Conservation (phyloP, 2,888 invertebrate species). For the Coelinius sp. region DNA sequence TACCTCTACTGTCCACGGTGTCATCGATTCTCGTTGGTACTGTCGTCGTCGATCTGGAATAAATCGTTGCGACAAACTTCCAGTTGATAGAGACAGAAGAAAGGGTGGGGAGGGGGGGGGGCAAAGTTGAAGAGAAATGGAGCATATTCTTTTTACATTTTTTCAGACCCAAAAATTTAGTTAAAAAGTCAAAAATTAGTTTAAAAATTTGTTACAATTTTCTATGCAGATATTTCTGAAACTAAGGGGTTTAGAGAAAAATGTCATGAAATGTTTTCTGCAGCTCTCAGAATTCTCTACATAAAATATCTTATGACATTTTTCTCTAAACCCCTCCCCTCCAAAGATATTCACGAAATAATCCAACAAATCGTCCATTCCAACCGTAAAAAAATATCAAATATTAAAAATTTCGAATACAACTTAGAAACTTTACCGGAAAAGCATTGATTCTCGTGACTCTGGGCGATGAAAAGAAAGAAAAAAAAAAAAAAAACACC, state of each 20-base stretch:
- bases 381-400: background rate
- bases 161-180: background rate
- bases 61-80: slow-evolving; percentile 5
- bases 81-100: background rate
- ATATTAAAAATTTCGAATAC: background rate
- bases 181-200: background rate
- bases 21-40: slow-evolving; percentile 14
- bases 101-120: background rate
- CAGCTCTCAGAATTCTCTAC: too few species aligned
- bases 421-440: background rate
- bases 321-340: too few species aligned
- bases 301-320: too few species aligned
- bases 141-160: background rate
- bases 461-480: background rate
- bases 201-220: too few species aligned
- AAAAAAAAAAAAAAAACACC: slow-evolving; percentile 12
- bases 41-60: slow-evolving; percentile 1
- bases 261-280: too few species aligned
- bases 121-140: slow-evolving; percentile 11
- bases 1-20: background rate
- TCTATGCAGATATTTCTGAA: too few species aligned
- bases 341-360: too few species aligned
- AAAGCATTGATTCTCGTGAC: slow-evolving; percentile 14
- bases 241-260: too few species aligned
- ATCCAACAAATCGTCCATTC: background rate